These are phyloP conservation scores for Seira ritae DNA, from an alignment of 2,888 invertebrate genomes.

Conservation along the genomic window DNA sequence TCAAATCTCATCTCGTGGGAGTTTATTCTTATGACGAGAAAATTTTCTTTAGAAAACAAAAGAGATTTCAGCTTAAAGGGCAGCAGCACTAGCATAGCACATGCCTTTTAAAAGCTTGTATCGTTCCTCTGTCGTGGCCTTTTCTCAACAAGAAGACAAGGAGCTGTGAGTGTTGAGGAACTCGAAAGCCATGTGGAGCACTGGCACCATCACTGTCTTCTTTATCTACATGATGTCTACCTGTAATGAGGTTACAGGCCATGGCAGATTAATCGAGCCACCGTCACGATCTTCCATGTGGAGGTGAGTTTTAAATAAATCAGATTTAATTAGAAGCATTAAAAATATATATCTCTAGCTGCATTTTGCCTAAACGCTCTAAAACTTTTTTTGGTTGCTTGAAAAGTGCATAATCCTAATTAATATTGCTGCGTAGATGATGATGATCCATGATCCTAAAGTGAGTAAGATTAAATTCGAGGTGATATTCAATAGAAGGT, in stretches of 20 bases:
- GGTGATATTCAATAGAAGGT: no score
- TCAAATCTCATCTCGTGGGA: no score
- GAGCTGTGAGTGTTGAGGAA: conserved; percentile 22
- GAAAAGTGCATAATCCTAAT: no score
- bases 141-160: background rate
- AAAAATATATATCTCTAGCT: no score
- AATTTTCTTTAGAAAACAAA: no score
- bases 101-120: background rate
- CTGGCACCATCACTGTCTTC: conserved; percentile 26
- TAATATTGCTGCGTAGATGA: no score
- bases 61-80: background rate
- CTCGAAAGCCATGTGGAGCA: conserved; percentile 44
- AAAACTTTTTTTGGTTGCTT: no score
- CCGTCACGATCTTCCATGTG: conserved; percentile 92
- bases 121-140: background rate
- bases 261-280: conserved; percentile 88
- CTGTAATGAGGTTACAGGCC: conserved; percentile 77
- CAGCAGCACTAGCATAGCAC: background rate
- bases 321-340: background rate
- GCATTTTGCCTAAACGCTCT: no score
- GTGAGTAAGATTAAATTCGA: no score
- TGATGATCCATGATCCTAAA: no score
- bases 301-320: conserved; percentile 77
- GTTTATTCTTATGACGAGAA: no score
- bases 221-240: conserved; percentile 40